phyloP scores from a whole-genome alignment of 2,797 vertebrate species.

The Lithobates sylvaticus region DNA sequence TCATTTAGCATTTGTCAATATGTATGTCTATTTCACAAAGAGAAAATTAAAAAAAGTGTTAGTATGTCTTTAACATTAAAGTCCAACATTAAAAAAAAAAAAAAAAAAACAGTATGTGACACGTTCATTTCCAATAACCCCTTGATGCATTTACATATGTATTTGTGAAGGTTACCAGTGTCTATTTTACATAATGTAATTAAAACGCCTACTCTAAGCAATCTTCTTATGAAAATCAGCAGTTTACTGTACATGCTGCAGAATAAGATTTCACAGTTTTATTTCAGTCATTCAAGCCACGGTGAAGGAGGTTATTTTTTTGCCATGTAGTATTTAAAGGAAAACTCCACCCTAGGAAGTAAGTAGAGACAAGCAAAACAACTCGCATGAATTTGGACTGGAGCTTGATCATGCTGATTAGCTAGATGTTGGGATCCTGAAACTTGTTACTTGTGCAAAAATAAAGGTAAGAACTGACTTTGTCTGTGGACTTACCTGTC shows the following conservation, averaged over 20 bases:
- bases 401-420: no score
- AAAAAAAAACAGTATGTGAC: background rate
- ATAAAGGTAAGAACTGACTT: no score
- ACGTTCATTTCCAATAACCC: background rate
- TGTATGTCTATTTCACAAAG: no score
- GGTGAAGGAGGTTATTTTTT: background rate
- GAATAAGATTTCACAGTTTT: background rate
- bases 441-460: no score
- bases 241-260: background rate
- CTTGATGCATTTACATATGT: background rate
- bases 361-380: no score
- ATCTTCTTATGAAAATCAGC: background rate
- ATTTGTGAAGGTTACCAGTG: background rate
- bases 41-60: background rate
- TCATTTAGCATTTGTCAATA: no score
- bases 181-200: constrained; percentile 2
- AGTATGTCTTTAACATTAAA: background rate
- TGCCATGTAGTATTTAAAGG: background rate
- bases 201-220: background rate
- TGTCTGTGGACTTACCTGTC: no score
- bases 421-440: no score
- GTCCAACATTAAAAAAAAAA: background rate
- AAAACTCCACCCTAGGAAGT: background rate
- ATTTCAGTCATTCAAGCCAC: background rate
- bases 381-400: no score